These are phyloP conservation scores for Cremastinae sp. DNA, from an alignment of 2,888 invertebrate genomes.

Conservation along the genomic window DNA sequence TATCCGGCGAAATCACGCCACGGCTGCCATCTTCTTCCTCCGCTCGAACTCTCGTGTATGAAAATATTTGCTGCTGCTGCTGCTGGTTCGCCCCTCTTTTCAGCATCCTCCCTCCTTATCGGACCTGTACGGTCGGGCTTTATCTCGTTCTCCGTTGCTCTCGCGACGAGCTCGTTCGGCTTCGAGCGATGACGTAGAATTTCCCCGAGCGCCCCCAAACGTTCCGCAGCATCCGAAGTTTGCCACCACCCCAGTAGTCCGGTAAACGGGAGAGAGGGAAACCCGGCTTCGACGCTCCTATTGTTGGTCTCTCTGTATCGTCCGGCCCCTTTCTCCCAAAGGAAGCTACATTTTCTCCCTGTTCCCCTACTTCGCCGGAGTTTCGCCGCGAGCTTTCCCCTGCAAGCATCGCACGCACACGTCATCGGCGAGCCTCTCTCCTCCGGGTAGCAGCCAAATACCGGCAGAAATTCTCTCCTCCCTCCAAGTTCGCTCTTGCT, in stretches of 20 bases:
- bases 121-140: too few species aligned
- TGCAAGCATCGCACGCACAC: slow-evolving; percentile 8
- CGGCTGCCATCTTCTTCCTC: slow-evolving; percentile 79
- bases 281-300: neutral
- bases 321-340: neutral
- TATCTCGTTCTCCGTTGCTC: slow-evolving; percentile 19
- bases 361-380: slow-evolving; percentile 42
- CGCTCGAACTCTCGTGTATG: slow-evolving; percentile 78
- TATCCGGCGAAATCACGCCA: slow-evolving; percentile 74
- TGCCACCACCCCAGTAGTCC: slow-evolving; percentile 21
- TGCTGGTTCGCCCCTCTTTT: slow-evolving; percentile 33
- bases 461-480: slow-evolving; percentile 5
- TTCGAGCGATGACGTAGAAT: slow-evolving; percentile 54
- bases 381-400: slow-evolving; percentile 41
- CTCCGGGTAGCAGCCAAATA: slow-evolving; percentile 6
- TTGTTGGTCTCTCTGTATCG: neutral
- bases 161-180: slow-evolving; percentile 11
- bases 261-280: neutral
- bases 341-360: neutral
- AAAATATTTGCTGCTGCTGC: slow-evolving; percentile 78
- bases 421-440: slow-evolving; percentile 15
- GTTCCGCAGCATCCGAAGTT: slow-evolving; percentile 50
- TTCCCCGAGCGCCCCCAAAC: slow-evolving; percentile 54
- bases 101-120: slow-evolving; percentile 10
- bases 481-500: neutral